Conservation (phyloP, 2,888 invertebrate species). For the Lasius fuliginosus region DNA sequence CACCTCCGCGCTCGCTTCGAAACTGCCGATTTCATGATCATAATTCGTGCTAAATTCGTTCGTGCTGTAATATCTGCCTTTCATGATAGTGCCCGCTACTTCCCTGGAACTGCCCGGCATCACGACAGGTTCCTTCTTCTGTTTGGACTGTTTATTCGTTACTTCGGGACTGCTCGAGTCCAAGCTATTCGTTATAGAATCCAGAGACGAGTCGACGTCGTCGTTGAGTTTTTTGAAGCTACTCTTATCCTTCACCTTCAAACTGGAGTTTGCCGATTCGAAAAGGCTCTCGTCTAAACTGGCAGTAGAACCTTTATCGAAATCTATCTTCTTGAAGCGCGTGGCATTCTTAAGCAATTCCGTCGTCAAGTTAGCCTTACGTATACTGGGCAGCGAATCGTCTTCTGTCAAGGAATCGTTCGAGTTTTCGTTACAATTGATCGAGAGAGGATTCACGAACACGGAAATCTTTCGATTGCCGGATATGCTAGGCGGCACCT, state of each 20-base stretch:
- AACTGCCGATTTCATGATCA: slow-evolving; percentile 84
- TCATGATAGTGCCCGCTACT: slow-evolving; percentile 83
- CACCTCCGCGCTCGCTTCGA: slow-evolving; percentile 86
- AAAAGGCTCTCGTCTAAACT: slow-evolving; percentile 85
- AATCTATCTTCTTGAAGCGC: slow-evolving; percentile 82
- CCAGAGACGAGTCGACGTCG: slow-evolving; percentile 82
- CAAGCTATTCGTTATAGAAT: slow-evolving; percentile 84
- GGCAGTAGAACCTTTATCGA: slow-evolving; percentile 81
- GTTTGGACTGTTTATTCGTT: slow-evolving; percentile 73
- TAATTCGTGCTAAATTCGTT: slow-evolving; percentile 83
- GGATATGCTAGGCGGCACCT: slow-evolving; percentile 87
- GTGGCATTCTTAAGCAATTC: slow-evolving; percentile 83
- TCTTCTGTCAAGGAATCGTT: slow-evolving; percentile 84
- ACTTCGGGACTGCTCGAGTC: slow-evolving; percentile 84
- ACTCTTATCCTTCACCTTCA: slow-evolving; percentile 79
- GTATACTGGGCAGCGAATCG: slow-evolving; percentile 74
- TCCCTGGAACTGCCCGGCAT: slow-evolving; percentile 82
- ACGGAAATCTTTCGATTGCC: slow-evolving; percentile 88
- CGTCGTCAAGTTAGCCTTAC: slow-evolving; percentile 75
- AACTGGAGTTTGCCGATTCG: slow-evolving; percentile 79
- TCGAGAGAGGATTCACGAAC: slow-evolving; percentile 89
- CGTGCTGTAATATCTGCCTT: slow-evolving; percentile 83
- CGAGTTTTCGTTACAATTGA: slow-evolving; percentile 83
- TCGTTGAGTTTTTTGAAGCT: slow-evolving; percentile 83
- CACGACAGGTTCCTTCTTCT: slow-evolving; percentile 76